Conservation (phyloP, 2,113 vertebrate genomes). For the Melanotaenia duboulayi region DNA sequence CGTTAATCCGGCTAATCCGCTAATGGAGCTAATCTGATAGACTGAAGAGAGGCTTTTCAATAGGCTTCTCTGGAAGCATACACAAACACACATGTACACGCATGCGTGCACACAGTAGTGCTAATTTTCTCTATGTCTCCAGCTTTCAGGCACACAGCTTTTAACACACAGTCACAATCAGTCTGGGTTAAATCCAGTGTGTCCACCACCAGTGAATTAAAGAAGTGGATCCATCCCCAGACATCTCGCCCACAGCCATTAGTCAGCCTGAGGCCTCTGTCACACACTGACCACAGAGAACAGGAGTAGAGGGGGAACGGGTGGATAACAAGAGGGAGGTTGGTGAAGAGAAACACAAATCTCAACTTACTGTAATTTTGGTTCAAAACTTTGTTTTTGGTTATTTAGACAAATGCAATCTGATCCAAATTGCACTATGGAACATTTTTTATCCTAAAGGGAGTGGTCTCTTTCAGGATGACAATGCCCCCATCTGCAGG, state of each 20-base stretch:
- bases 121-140: constrained; percentile 20
- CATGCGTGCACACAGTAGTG: constrained; percentile 33
- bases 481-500: no score
- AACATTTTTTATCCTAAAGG: no score
- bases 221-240: constrained; percentile 52
- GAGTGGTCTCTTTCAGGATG: no score
- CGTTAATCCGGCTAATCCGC: constrained; percentile 79
- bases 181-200: constrained; percentile 62
- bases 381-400: constrained; percentile 18
- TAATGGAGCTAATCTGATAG: constrained; percentile 82
- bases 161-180: constrained; percentile 48
- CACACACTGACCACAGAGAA: constrained; percentile 65
- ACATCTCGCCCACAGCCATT: constrained; percentile 70
- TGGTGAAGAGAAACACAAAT: constrained; percentile 20
- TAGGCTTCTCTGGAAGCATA: constrained; percentile 58
- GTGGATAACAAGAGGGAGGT: constrained; percentile 33
- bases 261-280: constrained; percentile 66
- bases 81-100: constrained; percentile 34
- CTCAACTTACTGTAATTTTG: constrained; percentile 10
- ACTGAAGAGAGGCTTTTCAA: constrained; percentile 71
- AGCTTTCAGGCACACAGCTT: constrained; percentile 52
- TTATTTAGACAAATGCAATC: constrained; percentile 6
- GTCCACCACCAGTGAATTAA: constrained; percentile 66
- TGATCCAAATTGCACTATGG: no score
- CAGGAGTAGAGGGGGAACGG: constrained; percentile 9